Percentiles rank a stretch among this genome's conserved stretches.
phyloP scores from a whole-genome alignment of 1,140 invertebrate species.

The Reticulitermes speratus region DNA sequence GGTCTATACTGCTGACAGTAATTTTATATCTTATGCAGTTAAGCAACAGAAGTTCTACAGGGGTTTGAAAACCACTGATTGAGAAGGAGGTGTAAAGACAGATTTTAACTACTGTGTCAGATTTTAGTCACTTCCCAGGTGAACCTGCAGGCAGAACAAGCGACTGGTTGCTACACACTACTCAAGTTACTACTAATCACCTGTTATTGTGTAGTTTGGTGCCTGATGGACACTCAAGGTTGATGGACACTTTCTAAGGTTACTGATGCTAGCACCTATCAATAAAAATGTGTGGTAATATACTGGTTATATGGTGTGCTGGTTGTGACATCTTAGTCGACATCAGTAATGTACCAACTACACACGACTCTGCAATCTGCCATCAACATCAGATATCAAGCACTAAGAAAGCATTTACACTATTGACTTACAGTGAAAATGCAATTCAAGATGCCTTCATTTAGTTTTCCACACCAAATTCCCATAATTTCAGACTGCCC shows the following conservation, averaged over 20 bases:
- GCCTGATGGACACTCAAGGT: neutral
- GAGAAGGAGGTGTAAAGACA: neutral
- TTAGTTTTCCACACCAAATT: too few relatives aligned
- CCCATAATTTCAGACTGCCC: too few relatives aligned
- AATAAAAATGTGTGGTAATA: constrained; percentile 38
- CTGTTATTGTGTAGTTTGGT: constrained; percentile 9
- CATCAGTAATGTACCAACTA: too few relatives aligned
- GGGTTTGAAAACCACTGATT: neutral
- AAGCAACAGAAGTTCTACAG: too few relatives aligned
- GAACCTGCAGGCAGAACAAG: neutral
- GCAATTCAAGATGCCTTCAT: too few relatives aligned
- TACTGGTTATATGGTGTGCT: neutral
- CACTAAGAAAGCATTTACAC: too few relatives aligned
- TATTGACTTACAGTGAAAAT: too few relatives aligned
- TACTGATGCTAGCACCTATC: constrained; percentile 15
- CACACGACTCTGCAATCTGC: too few relatives aligned
- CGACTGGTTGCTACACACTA: neutral
- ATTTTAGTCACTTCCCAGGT: neutral
- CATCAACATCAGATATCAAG: too few relatives aligned
- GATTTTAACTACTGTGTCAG: neutral
- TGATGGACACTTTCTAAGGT: constrained; percentile 7
- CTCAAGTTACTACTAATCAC: neutral
- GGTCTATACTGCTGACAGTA: too few relatives aligned
- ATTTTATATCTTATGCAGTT: too few relatives aligned
- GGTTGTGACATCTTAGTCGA: neutral